phyloP scores from a whole-genome alignment of 2,113 vertebrate species.

The Myiozetetes cayanensis region DNA sequence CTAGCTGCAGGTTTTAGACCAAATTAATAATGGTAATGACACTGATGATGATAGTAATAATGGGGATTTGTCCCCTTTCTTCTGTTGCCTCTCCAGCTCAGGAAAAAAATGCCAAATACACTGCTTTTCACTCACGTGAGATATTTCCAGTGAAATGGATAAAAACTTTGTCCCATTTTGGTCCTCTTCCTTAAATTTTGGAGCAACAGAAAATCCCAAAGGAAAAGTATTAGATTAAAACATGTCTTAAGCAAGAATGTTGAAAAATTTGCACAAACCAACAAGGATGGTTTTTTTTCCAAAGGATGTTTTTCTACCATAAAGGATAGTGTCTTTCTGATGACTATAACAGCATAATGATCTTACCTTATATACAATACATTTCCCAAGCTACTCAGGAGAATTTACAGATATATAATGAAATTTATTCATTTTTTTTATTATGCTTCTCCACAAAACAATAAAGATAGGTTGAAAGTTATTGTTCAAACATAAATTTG shows the following conservation, averaged over 20 bases:
- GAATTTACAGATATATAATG: background rate
- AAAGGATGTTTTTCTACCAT: slow-evolving; percentile 11
- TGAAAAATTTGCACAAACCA: slow-evolving; percentile 40
- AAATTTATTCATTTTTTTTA: background rate
- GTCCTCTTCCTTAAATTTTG: slow-evolving; percentile 4
- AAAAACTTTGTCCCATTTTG: background rate
- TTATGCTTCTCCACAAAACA: slow-evolving; percentile 5
- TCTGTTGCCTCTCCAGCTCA: background rate
- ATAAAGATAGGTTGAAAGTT: background rate
- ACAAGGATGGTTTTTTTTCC: slow-evolving; percentile 25
- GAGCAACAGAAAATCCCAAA: slow-evolving; percentile 16
- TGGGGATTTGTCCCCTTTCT: slow-evolving; percentile 15
- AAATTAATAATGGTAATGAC: background rate
- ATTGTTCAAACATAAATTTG: background rate
- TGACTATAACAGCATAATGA: background rate
- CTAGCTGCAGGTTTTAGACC: slow-evolving; percentile 53
- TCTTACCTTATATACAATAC: background rate
- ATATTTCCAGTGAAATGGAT: background rate
- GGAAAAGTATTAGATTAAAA: slow-evolving; percentile 20
- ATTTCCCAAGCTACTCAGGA: background rate
- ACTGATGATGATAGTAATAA: background rate
- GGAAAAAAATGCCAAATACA: background rate
- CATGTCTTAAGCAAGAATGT: background rate
- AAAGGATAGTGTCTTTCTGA: slow-evolving; percentile 2
- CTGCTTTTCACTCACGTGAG: background rate